Evolutionary conservation across 2,113 vertebrate species (phyloP), one percentile per base, ranked within the genome.

Genomic region (Megaceryle torquata): DNA sequence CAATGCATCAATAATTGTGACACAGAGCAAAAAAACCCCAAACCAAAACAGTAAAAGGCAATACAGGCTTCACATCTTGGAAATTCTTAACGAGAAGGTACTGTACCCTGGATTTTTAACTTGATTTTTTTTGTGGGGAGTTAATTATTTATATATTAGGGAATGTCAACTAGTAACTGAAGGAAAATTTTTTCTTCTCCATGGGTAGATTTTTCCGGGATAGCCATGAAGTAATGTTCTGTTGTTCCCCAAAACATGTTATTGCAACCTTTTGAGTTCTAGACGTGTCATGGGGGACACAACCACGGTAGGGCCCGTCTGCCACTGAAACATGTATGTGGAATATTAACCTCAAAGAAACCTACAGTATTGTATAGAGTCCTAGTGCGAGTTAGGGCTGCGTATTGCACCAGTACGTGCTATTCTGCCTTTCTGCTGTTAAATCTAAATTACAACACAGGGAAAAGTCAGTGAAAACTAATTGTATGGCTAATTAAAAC

Each of bases 401-500:
- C 15, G 1, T 67, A 35, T 81, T 61, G 68, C 81, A 68, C 35
- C 31, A 26, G 33, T 35, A 39, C 43, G 9, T 83, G 28, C 51
- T 78, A 26, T 71, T 77, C 90, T 88, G 68, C 64, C 68, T 96
- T 93, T 93, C 43, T 93, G 54, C 80, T 64, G 37, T 76, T 92
- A 90, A 91, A 76, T 82, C 67, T 94, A 93, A 96, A 93, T 94
- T 92, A 78, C 88, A 91, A 92, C 57, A 54, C 77, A 93, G 89
- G 82, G 87, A 91, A 72, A 84, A 94, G 82, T 86, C 95, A 95
- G 83, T 94, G 83, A 76, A 96, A 96, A 94, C 90, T 94, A 93
- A 84, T 92, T 88, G 90, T 96, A 91, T 95, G 93, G 77, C 92
- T 96, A 92, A 96, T 96, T 96, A 96, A 96, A 96, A 75, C 88